phyloP scores from a whole-genome alignment of 1,140 invertebrate genomes.

The Macrobrachium nipponense region DNA sequence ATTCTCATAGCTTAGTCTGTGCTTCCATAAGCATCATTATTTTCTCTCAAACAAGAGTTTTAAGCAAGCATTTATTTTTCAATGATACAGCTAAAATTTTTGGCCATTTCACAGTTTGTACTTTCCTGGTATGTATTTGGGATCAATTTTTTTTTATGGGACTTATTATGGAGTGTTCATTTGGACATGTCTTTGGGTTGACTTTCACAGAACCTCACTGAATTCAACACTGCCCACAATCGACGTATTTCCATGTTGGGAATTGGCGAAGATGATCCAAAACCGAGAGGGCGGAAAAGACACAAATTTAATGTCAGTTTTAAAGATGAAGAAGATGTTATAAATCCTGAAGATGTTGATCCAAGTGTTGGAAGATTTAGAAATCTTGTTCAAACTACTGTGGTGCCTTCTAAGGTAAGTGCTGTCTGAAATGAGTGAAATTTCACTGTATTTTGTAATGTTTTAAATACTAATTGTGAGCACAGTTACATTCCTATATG shows the following conservation, averaged over 20 bases:
- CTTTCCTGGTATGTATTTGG: no score
- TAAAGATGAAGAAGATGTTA: slow-evolving; percentile 98
- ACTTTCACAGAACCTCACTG: slow-evolving; percentile 90
- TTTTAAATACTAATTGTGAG: no score
- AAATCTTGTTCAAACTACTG: slow-evolving; percentile 94
- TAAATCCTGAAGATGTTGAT: slow-evolving; percentile 99
- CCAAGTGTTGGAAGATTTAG: slow-evolving; percentile 95
- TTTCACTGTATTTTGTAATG: no score
- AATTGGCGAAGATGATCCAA: slow-evolving; percentile 76
- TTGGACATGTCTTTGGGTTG: slow-evolving; percentile 58
- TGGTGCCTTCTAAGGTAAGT: slow-evolving; percentile 75
- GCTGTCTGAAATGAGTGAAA: not conserved
- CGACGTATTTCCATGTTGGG: slow-evolving; percentile 93
- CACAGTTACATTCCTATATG: no score
- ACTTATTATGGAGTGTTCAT: not conserved
- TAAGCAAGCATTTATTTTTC: no score
- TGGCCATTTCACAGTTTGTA: no score
- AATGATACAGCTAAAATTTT: no score
- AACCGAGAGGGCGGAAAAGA: slow-evolving; percentile 74
- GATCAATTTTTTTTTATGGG: no score
- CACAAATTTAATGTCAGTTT: slow-evolving; percentile 89
- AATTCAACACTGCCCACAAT: slow-evolving; percentile 99
- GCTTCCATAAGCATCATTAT: no score
- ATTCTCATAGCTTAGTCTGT: no score
- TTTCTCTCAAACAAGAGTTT: no score